Conservation (phyloP, 1,140 invertebrate genomes). For the Brachionus manjavacas region DNA sequence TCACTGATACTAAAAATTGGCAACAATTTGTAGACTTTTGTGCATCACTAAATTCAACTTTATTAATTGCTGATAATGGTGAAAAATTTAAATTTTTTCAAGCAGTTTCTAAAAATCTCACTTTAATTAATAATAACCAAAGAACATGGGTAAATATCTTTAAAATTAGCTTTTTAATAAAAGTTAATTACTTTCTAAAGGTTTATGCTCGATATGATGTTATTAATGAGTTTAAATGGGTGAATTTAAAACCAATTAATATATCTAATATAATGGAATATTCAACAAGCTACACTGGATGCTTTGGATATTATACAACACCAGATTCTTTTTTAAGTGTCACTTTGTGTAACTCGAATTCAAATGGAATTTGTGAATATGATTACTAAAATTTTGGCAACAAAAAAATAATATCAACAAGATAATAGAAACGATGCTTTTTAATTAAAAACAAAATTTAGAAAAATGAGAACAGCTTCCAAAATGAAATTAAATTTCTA, state of each 20-base stretch:
- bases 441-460: no score
- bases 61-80: neutral
- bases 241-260: neutral
- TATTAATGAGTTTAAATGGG: neutral
- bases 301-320: neutral
- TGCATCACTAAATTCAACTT: neutral
- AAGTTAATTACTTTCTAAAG: neutral
- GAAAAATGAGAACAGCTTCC: no score
- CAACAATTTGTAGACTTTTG: neutral
- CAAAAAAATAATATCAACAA: no score
- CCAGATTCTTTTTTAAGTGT: neutral
- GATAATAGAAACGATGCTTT: no score
- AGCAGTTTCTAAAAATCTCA: neutral
- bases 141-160: neutral
- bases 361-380: neutral
- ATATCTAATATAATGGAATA: neutral
- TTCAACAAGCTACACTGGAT: neutral
- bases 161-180: no score
- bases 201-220: neutral
- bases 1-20: neutral
- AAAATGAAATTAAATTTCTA: no score
- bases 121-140: neutral
- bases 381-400: neutral
- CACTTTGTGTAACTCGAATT: neutral
- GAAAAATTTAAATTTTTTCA: constrained; percentile 11